A percentile compares a stretch with the other conserved stretches of the same genome.
These are phyloP conservation scores for Hyles vespertilio DNA, from an alignment of 1,140 invertebrate species.

Conservation along the genomic window DNA sequence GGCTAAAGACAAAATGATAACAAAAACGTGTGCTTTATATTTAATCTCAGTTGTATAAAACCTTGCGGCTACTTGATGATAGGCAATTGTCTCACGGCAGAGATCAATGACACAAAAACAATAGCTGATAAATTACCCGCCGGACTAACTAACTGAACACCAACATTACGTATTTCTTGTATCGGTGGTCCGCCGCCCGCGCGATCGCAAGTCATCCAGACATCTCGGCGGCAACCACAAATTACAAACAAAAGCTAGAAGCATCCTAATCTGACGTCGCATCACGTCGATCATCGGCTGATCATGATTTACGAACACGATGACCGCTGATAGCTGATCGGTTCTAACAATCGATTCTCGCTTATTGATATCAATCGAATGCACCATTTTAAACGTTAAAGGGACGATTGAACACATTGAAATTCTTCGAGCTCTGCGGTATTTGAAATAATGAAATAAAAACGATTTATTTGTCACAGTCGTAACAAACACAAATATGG, in stretches of 20 bases:
- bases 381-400: no score
- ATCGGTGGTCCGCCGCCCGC: constrained; percentile 19
- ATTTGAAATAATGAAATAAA: no score
- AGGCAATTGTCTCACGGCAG: no score
- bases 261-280: constrained; percentile 67
- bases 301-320: constrained; percentile 68
- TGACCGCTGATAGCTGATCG: constrained; percentile 59
- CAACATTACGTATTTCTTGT: constrained; percentile 31
- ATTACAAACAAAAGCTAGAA: constrained; percentile 65
- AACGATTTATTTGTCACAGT: no score
- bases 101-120: constrained; percentile 22
- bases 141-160: constrained; percentile 33
- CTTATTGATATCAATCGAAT: constrained; percentile 30
- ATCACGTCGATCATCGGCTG: constrained; percentile 64
- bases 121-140: constrained; percentile 47
- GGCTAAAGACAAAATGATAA: no score
- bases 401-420: no score
- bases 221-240: constrained; percentile 56
- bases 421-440: no score
- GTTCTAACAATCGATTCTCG: constrained; percentile 53
- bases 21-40: no score
- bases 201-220: constrained; percentile 55
- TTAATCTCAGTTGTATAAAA: no score
- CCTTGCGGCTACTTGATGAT: no score
- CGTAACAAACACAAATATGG: no score